Evolutionary conservation across 1,140 invertebrate genomes (phyloP).

Genomic region (Hyposmocoma kahamanoa): DNA sequence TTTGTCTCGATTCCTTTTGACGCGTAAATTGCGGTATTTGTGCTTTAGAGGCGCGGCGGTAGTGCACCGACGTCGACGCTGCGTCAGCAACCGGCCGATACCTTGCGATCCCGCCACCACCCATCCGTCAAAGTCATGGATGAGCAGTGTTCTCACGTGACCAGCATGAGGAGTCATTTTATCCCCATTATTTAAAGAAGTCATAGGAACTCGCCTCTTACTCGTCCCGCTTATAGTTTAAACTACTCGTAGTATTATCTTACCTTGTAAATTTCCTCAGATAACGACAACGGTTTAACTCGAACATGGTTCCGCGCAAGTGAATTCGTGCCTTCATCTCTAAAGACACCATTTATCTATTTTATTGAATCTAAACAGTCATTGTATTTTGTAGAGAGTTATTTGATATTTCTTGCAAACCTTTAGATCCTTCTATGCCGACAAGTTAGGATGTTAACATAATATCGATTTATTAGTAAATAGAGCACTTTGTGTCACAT

Average conservation of each 20-base stretch:
- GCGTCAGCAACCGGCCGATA: conserved; percentile 1
- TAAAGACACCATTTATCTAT: no score
- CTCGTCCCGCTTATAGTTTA: conserved; percentile 33
- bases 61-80: conserved; percentile 3
- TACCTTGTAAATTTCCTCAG: conserved; percentile 56
- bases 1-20: conserved; percentile 26
- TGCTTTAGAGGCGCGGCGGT: conserved; percentile 11
- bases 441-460: no score
- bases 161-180: conserved; percentile 55
- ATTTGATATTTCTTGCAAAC: no score
- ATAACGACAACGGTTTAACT: conserved; percentile 47
- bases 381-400: no score
- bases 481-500: no score
- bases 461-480: no score
- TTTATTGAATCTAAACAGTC: no score
- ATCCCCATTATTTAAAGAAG: conserved; percentile 57
- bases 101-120: conserved; percentile 17
- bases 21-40: conserved; percentile 30
- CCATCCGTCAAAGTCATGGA: conserved; percentile 57
- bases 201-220: conserved; percentile 42
- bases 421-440: no score
- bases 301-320: conserved; percentile 41
- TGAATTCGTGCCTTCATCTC: conserved; percentile 49
- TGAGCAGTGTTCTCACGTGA: conserved; percentile 51
- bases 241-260: conserved; percentile 59